Base-by-base conservation (phyloP, 1,140 invertebrate genomes). In the Drosophila dunni region DNA sequence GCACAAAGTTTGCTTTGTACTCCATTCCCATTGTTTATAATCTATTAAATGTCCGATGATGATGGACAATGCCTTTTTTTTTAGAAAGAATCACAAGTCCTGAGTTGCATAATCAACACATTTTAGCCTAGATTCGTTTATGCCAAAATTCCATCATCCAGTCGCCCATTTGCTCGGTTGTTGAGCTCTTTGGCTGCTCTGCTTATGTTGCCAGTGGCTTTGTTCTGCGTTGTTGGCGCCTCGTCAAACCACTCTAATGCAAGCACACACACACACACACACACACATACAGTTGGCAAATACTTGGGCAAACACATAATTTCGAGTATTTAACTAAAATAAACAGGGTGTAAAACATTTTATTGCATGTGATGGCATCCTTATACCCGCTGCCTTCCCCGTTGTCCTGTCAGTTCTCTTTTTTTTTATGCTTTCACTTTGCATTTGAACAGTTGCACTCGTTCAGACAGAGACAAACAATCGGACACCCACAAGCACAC, bases 261-360 rank as follows among this genome's bases (percentile, higher is more conserved):
- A 51, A 34, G 44, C 45, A 40, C 8, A 51, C 38, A 29, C 7
- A 44, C 24, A 29, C n/a, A 61, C 15, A 53, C n/a, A 34, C 45
- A 40, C 8, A n/a, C 40, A 60, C 56, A 29, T 10, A 46, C 20
- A 34, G 9, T 84, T 84, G 79, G 85, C 85, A 90, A 89, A 89
- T 90, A 89, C 85, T 90, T 89, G 75, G 81, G 71, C 79, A 90
- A 90, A 90, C 85, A 89, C 85, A 89, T 89, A 89, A 89, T 89
- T 90, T 89, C 86, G 80, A 89, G 85, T 90, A 89, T 89, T 89
- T 89, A 88, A 88, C 84, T 89, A 84, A 88, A 88, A 88, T 90
- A 89, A 89, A 89, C 85, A 89, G 85, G 72, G 84, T 89, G 85
- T 88, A 89, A 88, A 88, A 88, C 84, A 89, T 89, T 86, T 86